phyloP scores from a whole-genome alignment of 1,140 invertebrate species.

The Drosophila seguyi region DNA sequence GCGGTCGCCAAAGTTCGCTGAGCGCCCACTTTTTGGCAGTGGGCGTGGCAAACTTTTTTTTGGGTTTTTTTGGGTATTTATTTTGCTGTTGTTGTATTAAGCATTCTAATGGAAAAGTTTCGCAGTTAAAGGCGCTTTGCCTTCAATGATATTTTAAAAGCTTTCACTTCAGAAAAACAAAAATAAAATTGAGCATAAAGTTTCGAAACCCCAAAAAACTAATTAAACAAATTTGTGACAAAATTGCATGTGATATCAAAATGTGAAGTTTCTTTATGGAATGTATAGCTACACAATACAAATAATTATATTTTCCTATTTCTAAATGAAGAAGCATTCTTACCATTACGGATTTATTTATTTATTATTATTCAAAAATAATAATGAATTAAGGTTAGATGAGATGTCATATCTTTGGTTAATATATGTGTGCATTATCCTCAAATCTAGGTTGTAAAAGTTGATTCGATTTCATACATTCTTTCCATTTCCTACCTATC shows the following conservation, averaged over 20 bases:
- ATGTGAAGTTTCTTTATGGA: background rate
- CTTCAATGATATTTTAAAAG: conserved; percentile 78
- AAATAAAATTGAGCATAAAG: conserved; percentile 55
- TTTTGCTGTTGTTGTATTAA: conserved; percentile 53
- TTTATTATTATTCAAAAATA: background rate
- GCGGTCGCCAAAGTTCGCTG: conserved; percentile 55
- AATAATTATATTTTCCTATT: background rate
- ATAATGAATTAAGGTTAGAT: background rate
- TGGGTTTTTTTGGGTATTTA: conserved; percentile 5
- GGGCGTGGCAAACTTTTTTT: conserved; percentile 55
- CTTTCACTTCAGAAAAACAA: conserved; percentile 54
- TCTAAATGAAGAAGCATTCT: background rate
- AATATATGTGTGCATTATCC: background rate
- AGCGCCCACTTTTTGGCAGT: conserved; percentile 52
- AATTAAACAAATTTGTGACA: conserved; percentile 35
- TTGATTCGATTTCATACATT: conserved; percentile 6
- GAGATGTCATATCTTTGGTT: background rate
- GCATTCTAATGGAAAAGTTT: conserved; percentile 83
- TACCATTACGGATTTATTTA: too few relatives aligned
- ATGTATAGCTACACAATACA: too few relatives aligned
- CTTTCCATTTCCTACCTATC: background rate
- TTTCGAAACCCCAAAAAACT: conserved; percentile 44
- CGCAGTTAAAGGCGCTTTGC: conserved; percentile 77
- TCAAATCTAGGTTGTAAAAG: background rate
- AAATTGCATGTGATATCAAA: conserved; percentile 23